Percentiles rank a stretch among this genome's conserved stretches.
phyloP scores from a whole-genome alignment of 2,888 invertebrate genomes.

The Scaptomyza cyrtandrae region DNA sequence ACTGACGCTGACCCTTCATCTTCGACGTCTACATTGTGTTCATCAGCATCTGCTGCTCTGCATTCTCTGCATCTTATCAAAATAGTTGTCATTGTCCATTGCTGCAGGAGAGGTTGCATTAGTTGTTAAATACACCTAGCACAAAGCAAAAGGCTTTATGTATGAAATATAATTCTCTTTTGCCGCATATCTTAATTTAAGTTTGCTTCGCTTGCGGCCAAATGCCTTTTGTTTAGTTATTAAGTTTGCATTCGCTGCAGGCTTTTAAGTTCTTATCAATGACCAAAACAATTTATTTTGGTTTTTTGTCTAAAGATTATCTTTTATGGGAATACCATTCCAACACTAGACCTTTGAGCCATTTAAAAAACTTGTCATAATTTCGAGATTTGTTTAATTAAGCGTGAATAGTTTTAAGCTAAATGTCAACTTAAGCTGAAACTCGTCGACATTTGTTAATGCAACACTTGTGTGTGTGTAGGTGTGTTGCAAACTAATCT shows the following conservation, averaged over 20 bases:
- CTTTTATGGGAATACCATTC: not conserved
- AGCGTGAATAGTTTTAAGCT: not conserved
- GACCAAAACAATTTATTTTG: not conserved
- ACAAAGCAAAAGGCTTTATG: not conserved
- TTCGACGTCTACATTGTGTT: conserved; percentile 1
- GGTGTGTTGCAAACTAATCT: conserved; percentile 18
- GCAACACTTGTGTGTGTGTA: conserved; percentile 5
- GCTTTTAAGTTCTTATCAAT: not conserved
- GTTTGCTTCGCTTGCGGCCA: not conserved
- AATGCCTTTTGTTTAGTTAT: conserved; percentile 2
- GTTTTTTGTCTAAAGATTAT: not conserved
- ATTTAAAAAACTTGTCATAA: not conserved
- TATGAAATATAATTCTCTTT: conserved; percentile 2
- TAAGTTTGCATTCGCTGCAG: not conserved
- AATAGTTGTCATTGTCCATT: conserved; percentile 33
- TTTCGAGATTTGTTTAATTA: not conserved
- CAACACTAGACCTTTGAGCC: not conserved
- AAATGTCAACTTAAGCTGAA: not conserved
- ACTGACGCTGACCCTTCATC: conserved; percentile 27
- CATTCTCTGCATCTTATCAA: conserved; percentile 25
- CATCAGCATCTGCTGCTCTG: conserved; percentile 22
- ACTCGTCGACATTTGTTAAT: conserved; percentile 6
- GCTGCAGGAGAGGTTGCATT: not conserved
- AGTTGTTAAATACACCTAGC: conserved; percentile 6
- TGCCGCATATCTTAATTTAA: not conserved